Evolutionary conservation across 2,888 invertebrate genomes (phyloP), one percentile per base, ranked within the genome.

Genomic region (Leistus spinibarbis): DNA sequence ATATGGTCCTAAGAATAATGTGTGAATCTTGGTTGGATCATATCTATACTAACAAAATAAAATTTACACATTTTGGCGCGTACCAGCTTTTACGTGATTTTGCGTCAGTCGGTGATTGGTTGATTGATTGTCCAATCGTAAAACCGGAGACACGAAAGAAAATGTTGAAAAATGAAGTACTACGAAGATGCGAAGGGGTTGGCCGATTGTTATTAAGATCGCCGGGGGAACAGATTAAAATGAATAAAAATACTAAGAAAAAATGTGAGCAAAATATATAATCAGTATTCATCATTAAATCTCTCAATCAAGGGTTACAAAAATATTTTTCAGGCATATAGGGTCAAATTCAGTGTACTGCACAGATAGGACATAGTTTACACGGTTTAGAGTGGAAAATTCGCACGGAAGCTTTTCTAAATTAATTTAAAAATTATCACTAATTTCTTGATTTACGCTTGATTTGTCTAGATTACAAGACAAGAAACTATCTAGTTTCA

Each of bases 21-120:
- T 94, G 95, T 81, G 95, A 95, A 83, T 91, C 95, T 0, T 95
- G 95, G 95, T 86, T 96, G 69, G 94, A 95, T 83, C 94, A 94
- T 80, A 95, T 96, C 79, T 95, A 94, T 82, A 90, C 91, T 64
- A 91, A 93, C 78, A 91, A 91, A 84, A 92, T 95, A 22, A 94
- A 93, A 82, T 96, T 96, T 85, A 93, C 93, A 76, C 88, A 90
- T 73, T 89, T 91, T 86, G 96, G 95, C 1, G 95, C 95, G 0
- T 85, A 91, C 63, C 94, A 95, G 79, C 86, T 96, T 60, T 84
- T 95, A 20, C 90, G 91, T n/a, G 95, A 96, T 85, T 95, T 96
- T 82, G 93, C 92, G 69, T 91, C 91, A 80, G 92, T 95, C 0
- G 88, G 90, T 7, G 90, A 89, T 20, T 96, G 95, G 95, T 87